Evolutionary conservation across 2,113 vertebrate genomes (phyloP).

Genomic region (Hylia prasina): DNA sequence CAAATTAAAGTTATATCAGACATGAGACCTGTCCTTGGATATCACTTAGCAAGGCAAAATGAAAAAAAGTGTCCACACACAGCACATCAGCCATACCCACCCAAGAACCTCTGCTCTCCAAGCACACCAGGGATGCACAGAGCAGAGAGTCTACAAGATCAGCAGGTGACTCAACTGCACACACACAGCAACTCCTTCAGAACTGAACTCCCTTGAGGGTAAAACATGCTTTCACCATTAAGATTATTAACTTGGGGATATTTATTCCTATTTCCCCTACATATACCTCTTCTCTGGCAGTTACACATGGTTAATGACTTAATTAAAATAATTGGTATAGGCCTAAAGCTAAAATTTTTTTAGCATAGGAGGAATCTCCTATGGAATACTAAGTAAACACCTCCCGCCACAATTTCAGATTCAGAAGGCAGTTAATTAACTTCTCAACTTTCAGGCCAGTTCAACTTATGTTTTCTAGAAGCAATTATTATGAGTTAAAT

Average conservation of each 20-base stretch:
- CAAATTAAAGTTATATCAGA: neutral
- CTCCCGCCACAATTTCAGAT: conserved; percentile 4
- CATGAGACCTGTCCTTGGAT: neutral
- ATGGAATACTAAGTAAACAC: conserved; percentile 33
- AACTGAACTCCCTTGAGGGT: neutral
- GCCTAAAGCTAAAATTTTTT: conserved; percentile 33
- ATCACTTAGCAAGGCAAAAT: neutral
- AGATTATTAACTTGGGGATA: neutral
- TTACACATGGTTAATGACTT: conserved; percentile 5
- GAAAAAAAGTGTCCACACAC: neutral
- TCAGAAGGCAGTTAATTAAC: conserved; percentile 24
- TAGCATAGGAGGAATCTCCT: conserved; percentile 3
- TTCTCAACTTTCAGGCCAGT: neutral
- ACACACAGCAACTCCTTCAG: neutral
- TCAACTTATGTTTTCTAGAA: neutral
- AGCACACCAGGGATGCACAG: neutral
- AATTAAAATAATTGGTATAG: conserved; percentile 44
- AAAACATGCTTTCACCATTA: neutral
- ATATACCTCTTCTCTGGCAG: neutral
- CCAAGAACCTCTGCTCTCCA: neutral
- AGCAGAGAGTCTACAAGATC: neutral
- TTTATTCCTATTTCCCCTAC: neutral
- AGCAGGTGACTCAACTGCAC: neutral
- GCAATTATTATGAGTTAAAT: neutral
- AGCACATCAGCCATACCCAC: neutral